These are phyloP conservation scores for Spongilla lacustris DNA, from an alignment of 37 sponge, comb jelly and placozoan species.

Conservation along the genomic window DNA sequence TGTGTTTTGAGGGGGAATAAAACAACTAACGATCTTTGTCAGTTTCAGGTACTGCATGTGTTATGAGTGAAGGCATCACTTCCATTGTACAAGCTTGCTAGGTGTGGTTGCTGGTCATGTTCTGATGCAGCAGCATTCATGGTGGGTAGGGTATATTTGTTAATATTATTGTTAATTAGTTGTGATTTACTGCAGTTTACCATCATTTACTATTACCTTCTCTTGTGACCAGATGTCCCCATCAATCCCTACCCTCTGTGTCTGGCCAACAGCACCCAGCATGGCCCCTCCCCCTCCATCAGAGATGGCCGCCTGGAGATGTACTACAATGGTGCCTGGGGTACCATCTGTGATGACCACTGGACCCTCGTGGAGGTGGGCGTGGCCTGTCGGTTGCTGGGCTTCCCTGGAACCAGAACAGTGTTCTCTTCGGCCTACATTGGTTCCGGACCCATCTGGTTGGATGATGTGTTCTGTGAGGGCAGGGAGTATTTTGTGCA, in stretches of 20 bases:
- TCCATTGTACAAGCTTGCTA: no score
- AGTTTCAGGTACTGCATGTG: no score
- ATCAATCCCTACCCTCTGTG: conserved; percentile 15
- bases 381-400: conserved; percentile 52
- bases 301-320: conserved; percentile 44
- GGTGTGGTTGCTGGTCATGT: no score
- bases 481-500: conserved; percentile 58
- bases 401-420: conserved; percentile 30
- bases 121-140: no score
- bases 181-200: no score
- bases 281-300: background rate
- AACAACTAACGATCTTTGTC: no score
- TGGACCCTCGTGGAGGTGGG: conserved; percentile 18
- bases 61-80: no score
- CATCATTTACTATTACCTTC: background rate
- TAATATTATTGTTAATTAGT: no score
- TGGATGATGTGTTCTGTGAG: conserved; percentile 48
- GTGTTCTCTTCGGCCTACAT: conserved; percentile 35
- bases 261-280: background rate
- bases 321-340: conserved; percentile 37
- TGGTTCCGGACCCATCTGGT: conserved; percentile 77
- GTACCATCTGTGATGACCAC: conserved; percentile 53
- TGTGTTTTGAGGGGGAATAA: no score
- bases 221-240: background rate
- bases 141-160: no score